phyloP scores from a whole-genome alignment of 1,140 invertebrate species.

The Aricia agestis region DNA sequence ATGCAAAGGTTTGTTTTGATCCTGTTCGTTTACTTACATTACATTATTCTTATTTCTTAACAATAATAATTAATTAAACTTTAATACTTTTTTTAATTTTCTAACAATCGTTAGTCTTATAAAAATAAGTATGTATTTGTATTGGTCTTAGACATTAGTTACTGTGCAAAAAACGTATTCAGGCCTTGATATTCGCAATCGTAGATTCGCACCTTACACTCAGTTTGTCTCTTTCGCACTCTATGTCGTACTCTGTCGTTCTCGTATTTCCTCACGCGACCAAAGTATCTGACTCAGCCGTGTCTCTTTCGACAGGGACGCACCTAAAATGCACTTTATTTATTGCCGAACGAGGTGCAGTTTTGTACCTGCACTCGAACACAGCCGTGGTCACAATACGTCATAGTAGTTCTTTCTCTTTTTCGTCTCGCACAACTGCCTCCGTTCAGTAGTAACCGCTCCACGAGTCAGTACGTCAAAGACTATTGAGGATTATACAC shows the following conservation, averaged over 20 bases:
- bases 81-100: no score
- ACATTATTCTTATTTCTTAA: no score
- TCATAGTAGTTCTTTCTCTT: constrained; percentile 67
- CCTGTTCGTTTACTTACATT: no score
- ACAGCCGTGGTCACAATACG: constrained; percentile 39
- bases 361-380: constrained; percentile 24
- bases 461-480: constrained; percentile 53
- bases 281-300: constrained; percentile 69
- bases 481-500: constrained; percentile 47
- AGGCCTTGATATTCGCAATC: constrained; percentile 59
- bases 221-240: constrained; percentile 49
- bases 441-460: constrained; percentile 31
- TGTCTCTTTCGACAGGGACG: constrained; percentile 27
- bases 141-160: no score
- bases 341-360: constrained; percentile 32
- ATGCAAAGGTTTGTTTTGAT: background rate
- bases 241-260: constrained; percentile 49
- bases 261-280: constrained; percentile 66
- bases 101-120: constrained; percentile 37
- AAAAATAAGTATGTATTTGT: no score
- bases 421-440: constrained; percentile 63
- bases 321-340: constrained; percentile 47
- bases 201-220: constrained; percentile 38
- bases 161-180: no score
- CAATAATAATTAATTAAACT: no score